Conservation (phyloP, 2,113 vertebrate genomes). For the Rhegmatorhina hoffmannsi region DNA sequence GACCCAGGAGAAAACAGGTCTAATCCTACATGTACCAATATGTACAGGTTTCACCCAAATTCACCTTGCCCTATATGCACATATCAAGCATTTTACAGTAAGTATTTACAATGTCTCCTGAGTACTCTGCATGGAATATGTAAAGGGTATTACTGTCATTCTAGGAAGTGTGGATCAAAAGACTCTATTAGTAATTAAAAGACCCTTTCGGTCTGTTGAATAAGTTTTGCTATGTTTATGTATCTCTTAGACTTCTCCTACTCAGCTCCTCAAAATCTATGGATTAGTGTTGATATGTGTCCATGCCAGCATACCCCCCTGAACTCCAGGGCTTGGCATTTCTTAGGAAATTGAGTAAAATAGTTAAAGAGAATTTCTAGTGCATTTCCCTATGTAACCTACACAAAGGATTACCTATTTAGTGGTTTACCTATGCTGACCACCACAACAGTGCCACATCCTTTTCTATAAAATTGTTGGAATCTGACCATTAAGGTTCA, state of each 20-base stretch:
- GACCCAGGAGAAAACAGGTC: background rate
- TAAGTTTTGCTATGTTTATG: background rate
- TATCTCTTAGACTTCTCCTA: background rate
- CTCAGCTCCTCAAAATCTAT: background rate
- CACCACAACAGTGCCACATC: background rate
- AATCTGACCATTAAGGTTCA: background rate
- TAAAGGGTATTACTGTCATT: background rate
- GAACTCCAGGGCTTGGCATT: background rate
- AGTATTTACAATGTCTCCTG: background rate
- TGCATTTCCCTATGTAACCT: background rate
- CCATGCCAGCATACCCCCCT: background rate
- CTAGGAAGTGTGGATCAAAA: background rate
- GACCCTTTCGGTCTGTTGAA: background rate
- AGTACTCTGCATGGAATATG: background rate
- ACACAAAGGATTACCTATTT: background rate
- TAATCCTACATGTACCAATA: fast-evolving
- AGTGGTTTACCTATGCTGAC: background rate
- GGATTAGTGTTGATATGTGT: background rate
- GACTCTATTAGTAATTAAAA: background rate
- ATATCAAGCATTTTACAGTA: background rate
- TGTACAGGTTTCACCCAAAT: background rate
- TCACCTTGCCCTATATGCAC: background rate
- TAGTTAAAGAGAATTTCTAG: background rate
- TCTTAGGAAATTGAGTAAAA: background rate
- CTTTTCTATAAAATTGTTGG: background rate